These are phyloP conservation scores for Orgyia antiqua DNA, from an alignment of 2,888 invertebrate species.

Conservation along the genomic window DNA sequence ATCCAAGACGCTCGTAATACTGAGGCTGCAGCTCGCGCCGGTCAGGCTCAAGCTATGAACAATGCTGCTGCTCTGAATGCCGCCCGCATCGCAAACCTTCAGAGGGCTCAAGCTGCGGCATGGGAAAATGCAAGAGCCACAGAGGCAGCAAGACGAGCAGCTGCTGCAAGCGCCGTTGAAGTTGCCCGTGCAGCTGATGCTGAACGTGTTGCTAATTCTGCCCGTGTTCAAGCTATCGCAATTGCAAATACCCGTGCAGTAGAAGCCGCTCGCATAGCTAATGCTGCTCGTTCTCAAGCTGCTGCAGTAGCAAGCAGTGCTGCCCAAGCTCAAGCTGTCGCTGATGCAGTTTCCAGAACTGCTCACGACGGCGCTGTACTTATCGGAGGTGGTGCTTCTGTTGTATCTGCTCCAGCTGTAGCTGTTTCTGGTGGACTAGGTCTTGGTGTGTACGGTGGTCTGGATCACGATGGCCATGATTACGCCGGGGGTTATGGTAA, in stretches of 20 bases:
- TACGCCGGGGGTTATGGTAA: constrained; percentile 14
- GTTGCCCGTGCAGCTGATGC: constrained; percentile 29
- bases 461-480: constrained; percentile 17
- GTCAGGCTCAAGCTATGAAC: constrained; percentile 59
- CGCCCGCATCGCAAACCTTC: constrained; percentile 61
- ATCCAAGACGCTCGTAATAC: constrained; percentile 65
- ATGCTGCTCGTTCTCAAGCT: constrained; percentile 32
- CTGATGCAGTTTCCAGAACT: constrained; percentile 33
- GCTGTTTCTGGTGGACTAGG: constrained; percentile 21
- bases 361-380: constrained; percentile 52
- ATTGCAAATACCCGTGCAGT: constrained; percentile 64
- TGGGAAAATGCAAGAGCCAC: constrained; percentile 61
- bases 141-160: constrained; percentile 56
- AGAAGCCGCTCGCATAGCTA: constrained; percentile 63
- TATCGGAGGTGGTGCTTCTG: constrained; percentile 36
- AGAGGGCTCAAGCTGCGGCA: constrained; percentile 66
- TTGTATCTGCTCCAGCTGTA: constrained; percentile 20
- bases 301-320: constrained; percentile 23
- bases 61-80: constrained; percentile 67
- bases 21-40: constrained; percentile 62
- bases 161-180: constrained; percentile 28
- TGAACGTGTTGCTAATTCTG: constrained; percentile 56
- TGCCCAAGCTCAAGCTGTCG: constrained; percentile 34
- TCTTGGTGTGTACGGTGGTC: constrained; percentile 2
- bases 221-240: constrained; percentile 62